Evolutionary conservation across 2,888 invertebrate genomes (phyloP).

Genomic region (Xiphydria camelus): DNA sequence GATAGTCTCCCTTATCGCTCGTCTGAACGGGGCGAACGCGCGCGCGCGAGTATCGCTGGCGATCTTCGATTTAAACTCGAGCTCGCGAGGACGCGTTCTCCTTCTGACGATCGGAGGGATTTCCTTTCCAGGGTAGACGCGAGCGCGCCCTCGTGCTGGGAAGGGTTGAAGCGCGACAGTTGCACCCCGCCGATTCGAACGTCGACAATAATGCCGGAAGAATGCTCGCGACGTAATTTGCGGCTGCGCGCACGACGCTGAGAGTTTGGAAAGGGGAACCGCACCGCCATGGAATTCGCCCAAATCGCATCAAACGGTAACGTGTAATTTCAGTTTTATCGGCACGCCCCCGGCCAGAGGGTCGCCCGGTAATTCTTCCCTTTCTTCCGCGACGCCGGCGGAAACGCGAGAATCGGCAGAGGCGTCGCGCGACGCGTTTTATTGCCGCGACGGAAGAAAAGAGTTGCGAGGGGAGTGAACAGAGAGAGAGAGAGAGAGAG

Average conservation of each 20-base stretch:
- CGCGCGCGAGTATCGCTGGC: too few relatives aligned
- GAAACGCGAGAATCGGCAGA: conserved; percentile 11
- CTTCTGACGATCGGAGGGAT: too few relatives aligned
- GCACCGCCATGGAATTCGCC: conserved; percentile 22
- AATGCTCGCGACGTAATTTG: conserved; percentile 44
- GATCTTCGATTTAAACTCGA: too few relatives aligned
- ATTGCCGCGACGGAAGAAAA: background rate
- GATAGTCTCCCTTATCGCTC: too few relatives aligned
- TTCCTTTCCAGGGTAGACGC: too few relatives aligned
- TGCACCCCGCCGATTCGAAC: conserved; percentile 10
- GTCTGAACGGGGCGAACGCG: too few relatives aligned
- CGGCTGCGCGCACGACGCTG: conserved; percentile 17
- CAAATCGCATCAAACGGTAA: conserved; percentile 51
- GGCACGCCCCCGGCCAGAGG: conserved; percentile 18
- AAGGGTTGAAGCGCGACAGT: conserved; percentile 4
- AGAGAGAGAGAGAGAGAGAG: conserved; percentile 19
- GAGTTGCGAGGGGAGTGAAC: conserved; percentile 12
- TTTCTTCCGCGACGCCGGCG: conserved; percentile 20
- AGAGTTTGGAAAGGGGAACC: conserved; percentile 8
- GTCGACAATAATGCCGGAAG: conserved; percentile 21
- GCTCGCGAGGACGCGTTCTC: too few relatives aligned
- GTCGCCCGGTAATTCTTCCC: background rate
- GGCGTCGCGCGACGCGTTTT: background rate
- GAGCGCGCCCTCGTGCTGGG: too few relatives aligned
- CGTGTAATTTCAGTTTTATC: conserved; percentile 46